These are phyloP conservation scores for Timema podura DNA, from an alignment of 2,888 invertebrate genomes.

Conservation along the genomic window DNA sequence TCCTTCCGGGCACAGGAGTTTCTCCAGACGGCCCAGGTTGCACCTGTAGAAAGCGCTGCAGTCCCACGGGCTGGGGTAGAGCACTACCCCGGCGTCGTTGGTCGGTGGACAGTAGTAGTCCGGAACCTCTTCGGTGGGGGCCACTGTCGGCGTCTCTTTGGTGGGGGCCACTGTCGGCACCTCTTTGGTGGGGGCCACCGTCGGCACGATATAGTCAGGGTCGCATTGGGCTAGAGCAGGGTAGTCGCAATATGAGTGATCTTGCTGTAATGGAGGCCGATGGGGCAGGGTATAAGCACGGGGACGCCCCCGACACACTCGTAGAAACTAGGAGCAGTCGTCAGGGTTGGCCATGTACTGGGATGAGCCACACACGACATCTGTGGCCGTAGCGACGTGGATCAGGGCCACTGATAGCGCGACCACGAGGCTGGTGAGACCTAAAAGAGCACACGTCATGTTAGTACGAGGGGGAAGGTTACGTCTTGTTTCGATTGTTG, in stretches of 20 bases:
- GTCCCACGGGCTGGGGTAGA: neutral
- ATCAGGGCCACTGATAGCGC: no score
- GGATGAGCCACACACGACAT: neutral
- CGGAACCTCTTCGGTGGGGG: no score
- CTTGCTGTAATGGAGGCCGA: slow-evolving; percentile 10
- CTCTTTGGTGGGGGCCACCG: neutral
- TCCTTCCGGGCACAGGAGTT: neutral
- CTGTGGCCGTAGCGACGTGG: no score
- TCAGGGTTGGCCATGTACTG: slow-evolving; percentile 9
- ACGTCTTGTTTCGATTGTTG: no score
- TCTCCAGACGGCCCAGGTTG: neutral
- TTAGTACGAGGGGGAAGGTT: no score
- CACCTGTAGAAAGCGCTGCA: slow-evolving; percentile 9
- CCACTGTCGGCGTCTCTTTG: no score
- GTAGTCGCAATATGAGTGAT: slow-evolving; percentile 3
- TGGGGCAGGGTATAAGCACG: slow-evolving; percentile 6
- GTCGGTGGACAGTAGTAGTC: neutral
- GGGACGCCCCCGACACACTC: slow-evolving; percentile 16
- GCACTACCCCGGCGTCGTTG: neutral
- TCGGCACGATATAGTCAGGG: neutral
- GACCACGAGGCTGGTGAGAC: no score
- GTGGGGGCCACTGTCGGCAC: neutral
- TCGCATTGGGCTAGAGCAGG: neutral
- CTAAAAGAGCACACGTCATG: no score
- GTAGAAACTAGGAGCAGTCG: slow-evolving; percentile 21